Conservation (phyloP, 1,140 invertebrate genomes). For the Tetramorium alpestre region DNA sequence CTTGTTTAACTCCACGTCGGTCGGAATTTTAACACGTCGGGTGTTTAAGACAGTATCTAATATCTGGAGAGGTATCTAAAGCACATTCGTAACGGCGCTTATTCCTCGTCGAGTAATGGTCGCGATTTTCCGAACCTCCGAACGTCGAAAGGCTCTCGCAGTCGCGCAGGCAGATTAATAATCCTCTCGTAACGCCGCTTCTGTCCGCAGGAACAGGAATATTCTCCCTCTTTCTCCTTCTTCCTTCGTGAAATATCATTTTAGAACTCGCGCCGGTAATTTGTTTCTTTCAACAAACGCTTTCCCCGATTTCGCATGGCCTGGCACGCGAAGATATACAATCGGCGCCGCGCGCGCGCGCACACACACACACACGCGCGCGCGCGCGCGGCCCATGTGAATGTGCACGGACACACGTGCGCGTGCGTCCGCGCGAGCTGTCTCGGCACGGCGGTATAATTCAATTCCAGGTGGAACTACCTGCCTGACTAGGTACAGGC, state of each 20-base stretch:
- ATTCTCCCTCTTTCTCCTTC: neutral
- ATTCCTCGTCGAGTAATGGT: conserved; percentile 6
- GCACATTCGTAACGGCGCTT: neutral
- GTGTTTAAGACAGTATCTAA: neutral
- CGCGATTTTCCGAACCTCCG: neutral
- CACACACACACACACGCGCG: neutral
- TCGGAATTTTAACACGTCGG: neutral
- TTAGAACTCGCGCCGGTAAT: conserved; percentile 46
- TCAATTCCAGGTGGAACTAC: conserved; percentile 67
- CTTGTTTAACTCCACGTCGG: neutral
- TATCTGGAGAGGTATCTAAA: neutral
- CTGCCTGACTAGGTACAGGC: conserved; percentile 47
- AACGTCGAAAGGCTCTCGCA: neutral
- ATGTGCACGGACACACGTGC: neutral
- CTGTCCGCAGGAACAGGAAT: neutral
- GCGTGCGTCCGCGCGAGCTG: conserved; percentile 46
- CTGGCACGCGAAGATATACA: conserved; percentile 48
- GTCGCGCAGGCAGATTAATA: conserved; percentile 8
- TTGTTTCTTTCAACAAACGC: conserved; percentile 61
- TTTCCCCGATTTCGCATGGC: conserved; percentile 54
- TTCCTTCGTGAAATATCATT: conserved; percentile 45
- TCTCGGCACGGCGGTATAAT: conserved; percentile 65
- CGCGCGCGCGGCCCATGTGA: neutral
- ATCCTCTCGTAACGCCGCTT: neutral
- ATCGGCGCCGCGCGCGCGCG: neutral